Evolutionary conservation across 2,113 vertebrate species (phyloP).

Genomic region (Oreochromis aureus): DNA sequence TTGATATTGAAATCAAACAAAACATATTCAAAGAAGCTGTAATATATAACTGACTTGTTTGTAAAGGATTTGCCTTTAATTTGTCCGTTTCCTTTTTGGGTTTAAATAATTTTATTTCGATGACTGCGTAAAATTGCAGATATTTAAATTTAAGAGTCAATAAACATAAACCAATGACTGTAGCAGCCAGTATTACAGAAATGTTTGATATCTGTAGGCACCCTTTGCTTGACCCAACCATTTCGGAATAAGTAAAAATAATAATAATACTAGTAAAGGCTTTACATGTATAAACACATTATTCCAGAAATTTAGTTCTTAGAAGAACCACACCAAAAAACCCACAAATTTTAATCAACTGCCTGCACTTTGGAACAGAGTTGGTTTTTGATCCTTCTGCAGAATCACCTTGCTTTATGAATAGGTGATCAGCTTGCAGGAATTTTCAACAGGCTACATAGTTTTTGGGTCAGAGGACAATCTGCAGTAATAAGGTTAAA

Average conservation of each 20-base stretch:
- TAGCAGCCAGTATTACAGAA: neutral
- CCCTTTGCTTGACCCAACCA: neutral
- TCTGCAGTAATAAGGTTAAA: neutral
- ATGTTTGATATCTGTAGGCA: neutral
- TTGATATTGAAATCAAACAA: neutral
- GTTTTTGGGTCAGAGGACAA: constrained; percentile 1
- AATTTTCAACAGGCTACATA: constrained; percentile 1
- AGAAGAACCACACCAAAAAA: fast-evolving
- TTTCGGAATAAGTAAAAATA: neutral
- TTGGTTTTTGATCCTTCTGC: neutral
- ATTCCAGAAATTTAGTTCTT: neutral
- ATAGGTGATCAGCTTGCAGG: neutral
- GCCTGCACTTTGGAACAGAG: neutral
- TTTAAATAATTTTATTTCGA: neutral
- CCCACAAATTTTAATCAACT: neutral
- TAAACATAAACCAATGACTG: neutral
- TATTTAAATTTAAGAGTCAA: neutral
- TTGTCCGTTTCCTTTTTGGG: neutral
- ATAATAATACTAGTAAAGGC: neutral
- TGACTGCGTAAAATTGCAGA: neutral
- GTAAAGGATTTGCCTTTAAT: neutral
- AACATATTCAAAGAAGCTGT: neutral
- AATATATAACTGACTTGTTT: neutral
- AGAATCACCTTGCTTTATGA: neutral
- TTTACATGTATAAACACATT: neutral